Conservation (phyloP, 1,140 invertebrate species). For the Akabosia matsudoensis region DNA sequence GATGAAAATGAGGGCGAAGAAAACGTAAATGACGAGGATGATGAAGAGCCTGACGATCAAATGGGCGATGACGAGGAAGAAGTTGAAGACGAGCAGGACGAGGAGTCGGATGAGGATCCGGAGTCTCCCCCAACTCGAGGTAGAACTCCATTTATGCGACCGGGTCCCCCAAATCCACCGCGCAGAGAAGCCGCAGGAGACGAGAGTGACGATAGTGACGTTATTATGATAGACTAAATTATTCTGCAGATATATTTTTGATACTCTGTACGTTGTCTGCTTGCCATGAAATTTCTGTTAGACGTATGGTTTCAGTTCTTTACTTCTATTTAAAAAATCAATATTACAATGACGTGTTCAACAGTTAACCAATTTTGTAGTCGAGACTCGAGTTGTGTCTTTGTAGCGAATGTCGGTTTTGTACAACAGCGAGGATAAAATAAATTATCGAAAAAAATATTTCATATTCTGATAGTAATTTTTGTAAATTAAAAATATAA, state of each 20-base stretch:
- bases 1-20: constrained; percentile 5
- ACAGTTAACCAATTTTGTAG: no score
- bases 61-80: constrained; percentile 22
- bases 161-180: not conserved
- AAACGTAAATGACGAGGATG: constrained; percentile 22
- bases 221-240: constrained; percentile 12
- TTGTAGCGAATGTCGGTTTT: no score
- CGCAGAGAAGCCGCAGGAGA: not conserved
- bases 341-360: not conserved
- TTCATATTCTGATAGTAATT: no score
- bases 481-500: no score
- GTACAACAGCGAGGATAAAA: no score
- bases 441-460: no score
- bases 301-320: not conserved
- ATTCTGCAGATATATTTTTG: not conserved
- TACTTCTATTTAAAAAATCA: not conserved
- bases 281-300: no score
- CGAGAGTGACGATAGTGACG: constrained; percentile 8
- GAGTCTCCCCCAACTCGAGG: not conserved
- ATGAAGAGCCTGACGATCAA: constrained; percentile 34
- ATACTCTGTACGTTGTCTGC: no score
- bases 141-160: not conserved
- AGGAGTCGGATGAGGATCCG: constrained; percentile 13
- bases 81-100: constrained; percentile 14
- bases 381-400: no score